These are phyloP conservation scores for Nannospalax galili DNA, from an alignment of 2,113 vertebrate species.

Conservation along the genomic window DNA sequence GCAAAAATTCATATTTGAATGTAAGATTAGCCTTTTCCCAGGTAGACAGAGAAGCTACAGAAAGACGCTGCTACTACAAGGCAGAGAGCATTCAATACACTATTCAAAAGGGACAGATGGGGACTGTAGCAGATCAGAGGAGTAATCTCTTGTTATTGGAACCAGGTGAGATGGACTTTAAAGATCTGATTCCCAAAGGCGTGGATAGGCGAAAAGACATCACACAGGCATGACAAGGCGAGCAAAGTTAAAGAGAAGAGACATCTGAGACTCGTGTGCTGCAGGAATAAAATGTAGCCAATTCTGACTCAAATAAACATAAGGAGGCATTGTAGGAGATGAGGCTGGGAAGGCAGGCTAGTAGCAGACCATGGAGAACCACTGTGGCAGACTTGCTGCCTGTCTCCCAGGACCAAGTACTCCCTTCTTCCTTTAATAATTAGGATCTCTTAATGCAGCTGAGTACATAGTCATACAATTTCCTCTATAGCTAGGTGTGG, in stretches of 20 bases:
- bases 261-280: background rate
- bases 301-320: background rate
- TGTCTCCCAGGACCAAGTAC: background rate
- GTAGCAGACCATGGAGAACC: background rate
- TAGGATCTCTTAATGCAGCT: background rate
- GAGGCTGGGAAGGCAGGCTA: background rate
- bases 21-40: background rate
- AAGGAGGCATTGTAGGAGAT: background rate
- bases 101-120: background rate
- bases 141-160: background rate
- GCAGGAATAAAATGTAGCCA: background rate
- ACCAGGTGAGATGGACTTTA: background rate
- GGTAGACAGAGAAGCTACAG: background rate
- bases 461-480: background rate
- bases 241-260: background rate
- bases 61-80: background rate
- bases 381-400: background rate
- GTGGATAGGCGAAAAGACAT: background rate
- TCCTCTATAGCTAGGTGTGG: background rate
- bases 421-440: background rate
- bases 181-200: background rate
- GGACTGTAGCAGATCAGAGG: background rate
- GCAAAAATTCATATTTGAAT: constrained; percentile 35
- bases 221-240: background rate
- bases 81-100: background rate